Conservation (phyloP, 2,888 invertebrate species). For the Chaetogeoica ovagalla region DNA sequence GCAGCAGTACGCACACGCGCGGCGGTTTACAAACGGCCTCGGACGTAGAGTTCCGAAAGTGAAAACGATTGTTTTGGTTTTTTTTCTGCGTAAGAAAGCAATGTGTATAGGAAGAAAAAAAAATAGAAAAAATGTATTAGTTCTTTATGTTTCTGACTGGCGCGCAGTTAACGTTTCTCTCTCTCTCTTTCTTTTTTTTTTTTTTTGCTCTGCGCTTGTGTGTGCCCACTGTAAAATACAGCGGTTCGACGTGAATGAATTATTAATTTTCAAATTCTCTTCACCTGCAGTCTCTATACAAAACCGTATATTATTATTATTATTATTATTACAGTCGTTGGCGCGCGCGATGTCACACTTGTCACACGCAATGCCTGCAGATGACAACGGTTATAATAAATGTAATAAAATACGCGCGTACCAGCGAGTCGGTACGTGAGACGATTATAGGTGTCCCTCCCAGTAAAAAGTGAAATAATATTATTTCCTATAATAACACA, state of each 20-base stretch:
- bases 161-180: conserved; percentile 19
- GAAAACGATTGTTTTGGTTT: conserved; percentile 51
- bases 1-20: no score
- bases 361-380: conserved; percentile 1
- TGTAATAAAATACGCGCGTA: no score
- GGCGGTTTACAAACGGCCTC: neutral
- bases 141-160: conserved; percentile 16
- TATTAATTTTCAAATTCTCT: conserved; percentile 36
- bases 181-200: no score
- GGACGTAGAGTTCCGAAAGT: conserved; percentile 32
- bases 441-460: neutral
- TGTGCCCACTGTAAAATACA: neutral
- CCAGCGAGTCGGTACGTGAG: no score
- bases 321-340: no score
- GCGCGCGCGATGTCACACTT: conserved; percentile 21
- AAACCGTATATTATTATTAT: neutral
- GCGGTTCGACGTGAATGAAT: conserved; percentile 38
- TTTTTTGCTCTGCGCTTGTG: no score
- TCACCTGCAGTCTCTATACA: neutral
- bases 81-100: neutral
- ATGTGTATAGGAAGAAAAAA: conserved; percentile 1
- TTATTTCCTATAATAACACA: no score
- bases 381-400: neutral
- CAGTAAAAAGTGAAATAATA: no score
- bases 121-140: no score